phyloP scores from a whole-genome alignment of 2,888 invertebrate genomes.

The Alviniconcha strummeri region DNA sequence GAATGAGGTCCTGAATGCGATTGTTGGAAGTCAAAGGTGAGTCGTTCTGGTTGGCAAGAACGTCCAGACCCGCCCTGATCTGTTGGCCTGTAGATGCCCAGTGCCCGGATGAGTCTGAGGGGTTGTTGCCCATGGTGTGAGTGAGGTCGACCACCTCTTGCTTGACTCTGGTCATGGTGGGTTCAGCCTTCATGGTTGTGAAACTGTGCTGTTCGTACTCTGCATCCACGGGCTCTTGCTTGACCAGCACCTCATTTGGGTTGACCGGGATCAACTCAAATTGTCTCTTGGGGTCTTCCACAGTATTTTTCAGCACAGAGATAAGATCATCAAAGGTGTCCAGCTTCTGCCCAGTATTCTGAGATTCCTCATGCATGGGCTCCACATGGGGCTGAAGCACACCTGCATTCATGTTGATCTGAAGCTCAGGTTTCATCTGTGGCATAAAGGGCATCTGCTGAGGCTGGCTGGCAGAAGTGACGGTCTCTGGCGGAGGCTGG shows the following conservation, averaged over 20 bases:
- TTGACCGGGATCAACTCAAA: constrained; percentile 11
- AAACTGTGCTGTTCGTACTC: constrained; percentile 8
- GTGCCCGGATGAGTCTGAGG: neutral
- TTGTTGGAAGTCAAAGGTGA: neutral
- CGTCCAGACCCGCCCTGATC: constrained; percentile 10
- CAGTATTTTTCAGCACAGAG: neutral
- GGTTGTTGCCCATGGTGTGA: neutral
- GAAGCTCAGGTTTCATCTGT: neutral
- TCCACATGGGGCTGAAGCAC: neutral
- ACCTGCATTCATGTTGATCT: neutral
- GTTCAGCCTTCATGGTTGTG: neutral
- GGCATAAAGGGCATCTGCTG: neutral
- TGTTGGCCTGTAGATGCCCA: constrained; percentile 13
- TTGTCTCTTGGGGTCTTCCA: neutral
- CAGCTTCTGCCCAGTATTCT: constrained; percentile 5
- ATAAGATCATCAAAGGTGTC: constrained; percentile 13
- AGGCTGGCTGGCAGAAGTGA: too few relatives aligned
- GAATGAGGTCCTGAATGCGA: constrained; percentile 4
- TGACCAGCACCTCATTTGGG: neutral
- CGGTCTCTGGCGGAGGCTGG: neutral
- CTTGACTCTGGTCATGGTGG: neutral
- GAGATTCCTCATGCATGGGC: neutral
- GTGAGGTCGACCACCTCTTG: neutral
- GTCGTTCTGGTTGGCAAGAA: neutral
- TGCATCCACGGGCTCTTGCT: neutral